These are phyloP conservation scores for Argyra leucocephala DNA, from an alignment of 2,888 invertebrate species.

Conservation along the genomic window DNA sequence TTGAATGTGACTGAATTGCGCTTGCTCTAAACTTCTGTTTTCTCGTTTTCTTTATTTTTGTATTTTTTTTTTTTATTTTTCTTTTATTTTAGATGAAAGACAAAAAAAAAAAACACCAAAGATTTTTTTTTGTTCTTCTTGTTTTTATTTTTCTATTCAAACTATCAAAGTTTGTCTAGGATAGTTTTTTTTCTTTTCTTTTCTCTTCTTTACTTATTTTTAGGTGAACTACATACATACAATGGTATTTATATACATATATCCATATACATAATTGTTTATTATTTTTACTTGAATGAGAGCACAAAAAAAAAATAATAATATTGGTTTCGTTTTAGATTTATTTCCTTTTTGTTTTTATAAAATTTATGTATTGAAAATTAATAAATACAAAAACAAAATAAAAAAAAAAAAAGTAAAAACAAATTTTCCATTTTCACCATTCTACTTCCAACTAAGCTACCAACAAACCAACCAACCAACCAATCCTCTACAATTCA, in stretches of 20 bases:
- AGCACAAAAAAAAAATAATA: too few relatives aligned
- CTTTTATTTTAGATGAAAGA: background rate
- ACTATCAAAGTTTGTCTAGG: slow-evolving; percentile 1
- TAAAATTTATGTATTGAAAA: background rate
- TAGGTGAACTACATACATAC: background rate
- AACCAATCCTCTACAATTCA: background rate
- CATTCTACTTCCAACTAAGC: background rate
- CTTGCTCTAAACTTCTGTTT: background rate
- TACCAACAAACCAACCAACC: background rate
- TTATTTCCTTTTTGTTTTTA: background rate
- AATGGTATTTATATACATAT: background rate
- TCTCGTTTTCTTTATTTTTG: background rate
- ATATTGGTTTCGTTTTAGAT: too few relatives aligned
- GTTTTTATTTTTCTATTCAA: background rate
- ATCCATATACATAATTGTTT: background rate
- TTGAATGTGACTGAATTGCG: background rate
- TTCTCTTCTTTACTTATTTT: background rate
- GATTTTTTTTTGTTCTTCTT: background rate
- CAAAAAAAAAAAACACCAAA: too few relatives aligned
- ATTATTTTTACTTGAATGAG: too few relatives aligned
- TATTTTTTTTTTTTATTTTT: background rate
- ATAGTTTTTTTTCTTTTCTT: background rate
- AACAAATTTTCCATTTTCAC: background rate
- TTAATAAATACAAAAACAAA: background rate
- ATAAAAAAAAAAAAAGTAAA: too few relatives aligned